These are phyloP conservation scores for Drosophila bunnanda DNA, from an alignment of 2,888 invertebrate species.

Conservation along the genomic window DNA sequence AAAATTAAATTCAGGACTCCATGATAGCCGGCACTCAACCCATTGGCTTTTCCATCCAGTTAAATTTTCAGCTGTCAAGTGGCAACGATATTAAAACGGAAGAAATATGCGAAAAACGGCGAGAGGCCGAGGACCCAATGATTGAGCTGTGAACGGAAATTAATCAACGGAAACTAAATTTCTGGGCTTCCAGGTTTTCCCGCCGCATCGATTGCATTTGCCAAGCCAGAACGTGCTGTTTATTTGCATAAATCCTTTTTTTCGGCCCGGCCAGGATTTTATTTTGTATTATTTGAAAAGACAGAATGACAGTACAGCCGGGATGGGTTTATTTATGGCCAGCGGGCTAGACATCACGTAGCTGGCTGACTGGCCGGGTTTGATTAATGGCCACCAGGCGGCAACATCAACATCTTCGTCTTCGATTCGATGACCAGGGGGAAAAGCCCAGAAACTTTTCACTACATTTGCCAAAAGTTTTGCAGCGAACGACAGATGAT, in stretches of 20 bases:
- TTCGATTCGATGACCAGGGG: slow-evolving; percentile 51
- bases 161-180: slow-evolving; percentile 80
- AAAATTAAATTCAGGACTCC: slow-evolving; percentile 63
- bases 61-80: slow-evolving; percentile 32
- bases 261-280: slow-evolving; percentile 9
- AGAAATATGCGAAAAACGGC: slow-evolving; percentile 59
- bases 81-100: slow-evolving; percentile 36
- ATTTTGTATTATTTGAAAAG: slow-evolving; percentile 8
- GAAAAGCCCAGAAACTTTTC: slow-evolving; percentile 63
- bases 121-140: slow-evolving; percentile 48
- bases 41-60: slow-evolving; percentile 3
- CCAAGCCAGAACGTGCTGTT: slow-evolving; percentile 25
- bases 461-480: slow-evolving; percentile 54
- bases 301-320: slow-evolving; percentile 5
- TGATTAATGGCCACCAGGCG: slow-evolving; percentile 71
- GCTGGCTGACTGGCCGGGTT: slow-evolving; percentile 27
- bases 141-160: slow-evolving; percentile 77
- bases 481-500: slow-evolving; percentile 37
- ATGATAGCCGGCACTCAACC: slow-evolving; percentile 51
- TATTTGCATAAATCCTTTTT: slow-evolving; percentile 56
- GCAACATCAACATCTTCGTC: slow-evolving; percentile 60
- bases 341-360: slow-evolving; percentile 67
- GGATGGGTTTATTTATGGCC: slow-evolving; percentile 66
- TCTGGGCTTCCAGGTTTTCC: slow-evolving; percentile 42
- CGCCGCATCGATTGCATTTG: slow-evolving; percentile 39